phyloP scores from a whole-genome alignment of 2,113 vertebrate species.

The Mungos mungo region DNA sequence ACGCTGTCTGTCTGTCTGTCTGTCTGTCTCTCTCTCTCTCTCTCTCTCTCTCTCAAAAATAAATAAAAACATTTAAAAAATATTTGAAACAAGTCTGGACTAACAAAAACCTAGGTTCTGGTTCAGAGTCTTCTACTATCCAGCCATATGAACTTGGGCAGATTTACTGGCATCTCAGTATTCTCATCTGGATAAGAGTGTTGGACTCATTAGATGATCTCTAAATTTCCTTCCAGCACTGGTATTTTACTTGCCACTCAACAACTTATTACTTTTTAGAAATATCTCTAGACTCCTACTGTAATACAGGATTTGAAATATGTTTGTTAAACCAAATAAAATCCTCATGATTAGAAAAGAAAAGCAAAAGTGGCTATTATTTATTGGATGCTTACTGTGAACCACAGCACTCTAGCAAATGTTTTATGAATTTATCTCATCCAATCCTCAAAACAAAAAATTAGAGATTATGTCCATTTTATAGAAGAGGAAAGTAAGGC shows the following conservation, averaged over 20 bases:
- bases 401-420: neutral
- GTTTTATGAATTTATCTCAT: neutral
- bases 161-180: neutral
- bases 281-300: neutral
- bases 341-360: neutral
- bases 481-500: constrained; percentile 1
- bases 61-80: constrained; percentile 30
- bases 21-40: too few species aligned
- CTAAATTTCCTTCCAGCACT: constrained; percentile 17
- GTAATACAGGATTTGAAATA: neutral
- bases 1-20: too few species aligned
- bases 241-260: constrained; percentile 12
- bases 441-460: neutral
- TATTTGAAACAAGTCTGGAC: neutral
- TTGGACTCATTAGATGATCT: neutral
- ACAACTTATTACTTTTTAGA: neutral
- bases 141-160: neutral
- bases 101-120: neutral
- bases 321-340: constrained; percentile 21
- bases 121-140: neutral
- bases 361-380: constrained; percentile 9
- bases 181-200: neutral
- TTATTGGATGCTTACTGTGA: constrained; percentile 33
- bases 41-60: too few species aligned
- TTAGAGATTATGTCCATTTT: neutral